Conservation (phyloP, 2,113 vertebrate species). For the Aplodontia rufa region DNA sequence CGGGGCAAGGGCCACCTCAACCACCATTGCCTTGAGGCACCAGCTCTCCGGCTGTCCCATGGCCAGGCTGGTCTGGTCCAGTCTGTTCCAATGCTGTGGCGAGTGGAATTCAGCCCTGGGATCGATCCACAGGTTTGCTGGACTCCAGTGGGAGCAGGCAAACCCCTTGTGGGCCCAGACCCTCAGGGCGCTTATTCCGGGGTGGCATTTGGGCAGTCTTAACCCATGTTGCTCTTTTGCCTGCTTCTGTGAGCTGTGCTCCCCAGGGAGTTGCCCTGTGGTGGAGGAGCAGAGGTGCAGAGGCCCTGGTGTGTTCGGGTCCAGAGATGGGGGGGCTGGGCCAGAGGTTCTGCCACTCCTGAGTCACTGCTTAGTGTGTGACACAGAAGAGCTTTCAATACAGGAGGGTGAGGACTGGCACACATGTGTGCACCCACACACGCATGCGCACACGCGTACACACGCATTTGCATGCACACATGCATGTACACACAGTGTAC, state of each 20-base stretch:
- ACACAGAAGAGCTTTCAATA: conserved; percentile 44
- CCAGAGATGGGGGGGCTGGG: neutral
- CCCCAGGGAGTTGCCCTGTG: neutral
- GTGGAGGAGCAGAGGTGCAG: rapidly evolving
- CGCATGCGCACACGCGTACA: no score
- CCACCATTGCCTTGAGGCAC: rapidly evolving
- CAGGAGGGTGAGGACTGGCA: conserved; percentile 33
- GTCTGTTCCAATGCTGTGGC: neutral
- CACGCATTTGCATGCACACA: no score
- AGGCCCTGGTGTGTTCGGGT: neutral
- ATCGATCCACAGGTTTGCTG: neutral
- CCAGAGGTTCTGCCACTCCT: neutral
- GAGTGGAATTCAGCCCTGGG: neutral
- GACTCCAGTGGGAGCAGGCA: neutral
- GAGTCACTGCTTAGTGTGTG: conserved; percentile 41
- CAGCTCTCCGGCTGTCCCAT: neutral
- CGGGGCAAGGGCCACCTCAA: neutral
- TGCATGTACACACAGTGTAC: no score
- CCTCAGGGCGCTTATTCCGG: rapidly evolving
- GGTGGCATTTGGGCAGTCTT: neutral
- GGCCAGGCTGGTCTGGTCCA: rapidly evolving
- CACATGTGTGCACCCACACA: rapidly evolving
- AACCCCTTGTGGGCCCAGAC: neutral
- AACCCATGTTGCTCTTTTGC: no score
- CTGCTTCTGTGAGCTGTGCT: no score